These are phyloP conservation scores for Leptura quadrifasciata DNA, from an alignment of 2,888 invertebrate species.

Conservation along the genomic window DNA sequence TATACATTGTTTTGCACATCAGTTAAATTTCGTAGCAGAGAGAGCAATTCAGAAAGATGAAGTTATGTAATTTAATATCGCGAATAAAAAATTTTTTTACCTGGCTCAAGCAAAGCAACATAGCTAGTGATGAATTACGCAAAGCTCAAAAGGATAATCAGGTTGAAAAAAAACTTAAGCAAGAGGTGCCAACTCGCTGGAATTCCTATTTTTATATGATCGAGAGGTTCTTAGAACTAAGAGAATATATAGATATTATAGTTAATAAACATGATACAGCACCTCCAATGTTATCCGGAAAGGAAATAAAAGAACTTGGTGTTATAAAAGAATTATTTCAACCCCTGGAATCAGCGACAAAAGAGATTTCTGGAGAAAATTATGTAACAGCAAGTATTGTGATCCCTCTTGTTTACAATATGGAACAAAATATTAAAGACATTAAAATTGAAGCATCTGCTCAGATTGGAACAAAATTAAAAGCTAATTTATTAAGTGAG, in stretches of 20 bases:
- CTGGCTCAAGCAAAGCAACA: conserved; percentile 45
- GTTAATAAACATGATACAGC: conserved; percentile 37
- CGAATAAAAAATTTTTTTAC: conserved; percentile 39
- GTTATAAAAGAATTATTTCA: conserved; percentile 60
- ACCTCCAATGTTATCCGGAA: conserved; percentile 64
- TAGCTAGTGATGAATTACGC: conserved; percentile 30
- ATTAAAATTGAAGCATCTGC: conserved; percentile 21
- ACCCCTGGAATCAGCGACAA: conserved; percentile 66
- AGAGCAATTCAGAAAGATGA: not conserved
- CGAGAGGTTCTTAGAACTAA: conserved; percentile 63
- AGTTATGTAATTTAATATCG: not conserved
- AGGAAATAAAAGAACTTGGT: conserved; percentile 58
- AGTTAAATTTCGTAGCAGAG: not conserved
- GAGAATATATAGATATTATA: conserved; percentile 47
- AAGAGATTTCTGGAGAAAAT: conserved; percentile 66
- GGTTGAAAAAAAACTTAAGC: conserved; percentile 53
- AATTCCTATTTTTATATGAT: conserved; percentile 65
- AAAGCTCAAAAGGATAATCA: conserved; percentile 19
- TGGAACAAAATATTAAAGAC: conserved; percentile 25
- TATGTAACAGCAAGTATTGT: conserved; percentile 58
- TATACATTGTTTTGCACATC: conserved; percentile 6
- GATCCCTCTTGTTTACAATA: conserved; percentile 49
- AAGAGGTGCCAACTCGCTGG: conserved; percentile 63
- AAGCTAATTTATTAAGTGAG: not conserved
- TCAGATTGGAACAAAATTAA: not conserved